Percentiles rank a stretch among this genome's conserved stretches.
phyloP scores from a whole-genome alignment of 1,140 invertebrate species.

The Hormaphis cornu region DNA sequence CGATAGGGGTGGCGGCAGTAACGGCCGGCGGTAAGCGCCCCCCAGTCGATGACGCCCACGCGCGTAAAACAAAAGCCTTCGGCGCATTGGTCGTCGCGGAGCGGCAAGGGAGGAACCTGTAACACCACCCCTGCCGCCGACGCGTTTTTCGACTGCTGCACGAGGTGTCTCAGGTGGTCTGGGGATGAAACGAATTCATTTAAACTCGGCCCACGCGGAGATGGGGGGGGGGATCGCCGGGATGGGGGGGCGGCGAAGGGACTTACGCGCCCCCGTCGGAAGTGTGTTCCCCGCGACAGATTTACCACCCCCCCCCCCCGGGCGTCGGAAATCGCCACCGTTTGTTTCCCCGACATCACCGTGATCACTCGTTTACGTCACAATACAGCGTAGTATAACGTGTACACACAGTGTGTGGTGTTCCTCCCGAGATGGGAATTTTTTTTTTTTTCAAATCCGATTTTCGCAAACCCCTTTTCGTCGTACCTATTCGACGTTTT shows the following conservation, averaged over 20 bases:
- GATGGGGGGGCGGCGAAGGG: not conserved
- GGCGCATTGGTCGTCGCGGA: constrained; percentile 9
- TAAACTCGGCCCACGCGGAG: not conserved
- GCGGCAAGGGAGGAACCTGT: not conserved
- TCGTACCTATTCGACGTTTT: too few species aligned
- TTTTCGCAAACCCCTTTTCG: too few species aligned
- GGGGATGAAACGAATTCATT: not conserved
- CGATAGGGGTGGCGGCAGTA: not conserved
- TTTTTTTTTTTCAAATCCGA: too few species aligned
- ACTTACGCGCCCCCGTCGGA: too few species aligned
- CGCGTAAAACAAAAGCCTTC: constrained; percentile 27
- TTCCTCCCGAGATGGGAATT: too few species aligned
- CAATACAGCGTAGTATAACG: too few species aligned
- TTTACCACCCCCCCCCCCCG: too few species aligned
- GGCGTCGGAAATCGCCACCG: too few species aligned
- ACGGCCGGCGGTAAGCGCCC: not conserved
- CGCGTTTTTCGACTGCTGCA: not conserved
- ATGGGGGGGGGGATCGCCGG: not conserved
- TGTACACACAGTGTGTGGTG: too few species aligned
- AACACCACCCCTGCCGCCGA: not conserved
- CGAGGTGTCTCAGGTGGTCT: not conserved
- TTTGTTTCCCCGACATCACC: too few species aligned
- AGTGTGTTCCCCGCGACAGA: too few species aligned
- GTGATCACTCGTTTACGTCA: too few species aligned
- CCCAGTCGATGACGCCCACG: constrained; percentile 2